Percentiles rank a stretch among this genome's conserved stretches.
These are phyloP conservation scores for Philypnodon macrostomus DNA, from an alignment of 2,797 vertebrate genomes.

Conservation along the genomic window DNA sequence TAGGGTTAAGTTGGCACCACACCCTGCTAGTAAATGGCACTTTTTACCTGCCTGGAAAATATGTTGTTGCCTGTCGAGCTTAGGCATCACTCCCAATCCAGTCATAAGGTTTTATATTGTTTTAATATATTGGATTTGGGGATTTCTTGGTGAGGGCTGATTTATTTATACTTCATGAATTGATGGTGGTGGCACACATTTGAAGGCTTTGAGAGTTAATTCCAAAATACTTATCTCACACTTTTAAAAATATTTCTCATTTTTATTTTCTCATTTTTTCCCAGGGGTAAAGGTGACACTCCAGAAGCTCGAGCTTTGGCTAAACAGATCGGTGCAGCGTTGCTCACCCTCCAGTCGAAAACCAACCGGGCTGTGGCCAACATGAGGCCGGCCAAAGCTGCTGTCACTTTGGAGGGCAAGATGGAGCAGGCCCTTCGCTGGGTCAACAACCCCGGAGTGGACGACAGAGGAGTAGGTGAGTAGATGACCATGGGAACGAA, in stretches of 20 bases:
- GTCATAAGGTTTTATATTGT: conserved; percentile 49
- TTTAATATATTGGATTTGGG: conserved; percentile 22
- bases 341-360: conserved; percentile 94
- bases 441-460: conserved; percentile 92
- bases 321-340: conserved; percentile 90
- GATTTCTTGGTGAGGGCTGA: conserved; percentile 3
- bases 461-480: conserved; percentile 94
- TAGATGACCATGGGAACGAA: conserved; percentile 5
- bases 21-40: conserved; percentile 45
- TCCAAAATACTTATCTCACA: not conserved
- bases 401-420: conserved; percentile 94
- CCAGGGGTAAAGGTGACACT: conserved; percentile 94
- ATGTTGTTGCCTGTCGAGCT: conserved; percentile 59
- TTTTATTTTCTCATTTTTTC: conserved; percentile 10
- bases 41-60: conserved; percentile 54
- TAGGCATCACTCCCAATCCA: conserved; percentile 50
- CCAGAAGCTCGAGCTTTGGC: conserved; percentile 92
- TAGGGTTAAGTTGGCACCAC: conserved; percentile 54
- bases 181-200: conserved; percentile 3
- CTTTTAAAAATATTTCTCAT: not conserved
- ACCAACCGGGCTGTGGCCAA: conserved; percentile 94
- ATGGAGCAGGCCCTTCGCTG: conserved; percentile 97
- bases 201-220: conserved; percentile 8
- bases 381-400: conserved; percentile 92
- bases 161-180: not conserved